Conservation (phyloP, 2,113 vertebrate species). For the Trogon melanurus region DNA sequence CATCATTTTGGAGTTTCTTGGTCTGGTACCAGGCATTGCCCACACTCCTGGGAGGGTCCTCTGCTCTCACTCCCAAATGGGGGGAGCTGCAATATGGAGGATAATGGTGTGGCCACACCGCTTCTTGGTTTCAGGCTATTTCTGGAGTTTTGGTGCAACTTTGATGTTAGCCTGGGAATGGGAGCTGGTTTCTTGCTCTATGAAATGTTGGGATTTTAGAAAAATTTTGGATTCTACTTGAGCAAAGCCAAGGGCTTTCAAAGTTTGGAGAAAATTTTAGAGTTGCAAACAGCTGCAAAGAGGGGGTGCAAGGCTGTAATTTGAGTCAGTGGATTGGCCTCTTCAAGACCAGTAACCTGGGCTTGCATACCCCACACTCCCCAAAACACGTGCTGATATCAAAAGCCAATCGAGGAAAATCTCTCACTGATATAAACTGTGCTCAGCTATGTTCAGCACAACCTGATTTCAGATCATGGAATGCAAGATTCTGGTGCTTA, state of each 20-base stretch:
- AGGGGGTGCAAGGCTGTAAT: rapidly evolving
- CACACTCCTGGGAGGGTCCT: background rate
- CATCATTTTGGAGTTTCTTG: background rate
- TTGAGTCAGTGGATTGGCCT: background rate
- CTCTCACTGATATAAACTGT: rapidly evolving
- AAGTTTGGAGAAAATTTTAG: background rate
- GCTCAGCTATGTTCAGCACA: background rate
- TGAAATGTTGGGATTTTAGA: background rate
- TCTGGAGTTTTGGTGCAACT: background rate
- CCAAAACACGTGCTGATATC: background rate
- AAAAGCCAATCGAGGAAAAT: background rate
- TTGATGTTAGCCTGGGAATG: rapidly evolving
- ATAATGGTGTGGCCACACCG: rapidly evolving
- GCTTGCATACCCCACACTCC: background rate
- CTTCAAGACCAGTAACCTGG: background rate
- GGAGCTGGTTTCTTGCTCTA: background rate
- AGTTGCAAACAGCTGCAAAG: background rate
- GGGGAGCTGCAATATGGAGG: background rate
- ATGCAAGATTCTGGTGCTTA: background rate
- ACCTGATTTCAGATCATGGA: background rate
- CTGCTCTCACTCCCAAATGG: background rate
- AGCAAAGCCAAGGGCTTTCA: background rate
- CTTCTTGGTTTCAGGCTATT: background rate
- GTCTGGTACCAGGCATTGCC: background rate
- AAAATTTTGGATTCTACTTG: background rate